Evolutionary conservation across 1,140 invertebrate species (phyloP).

Genomic region (Oedothorax gibbosus): DNA sequence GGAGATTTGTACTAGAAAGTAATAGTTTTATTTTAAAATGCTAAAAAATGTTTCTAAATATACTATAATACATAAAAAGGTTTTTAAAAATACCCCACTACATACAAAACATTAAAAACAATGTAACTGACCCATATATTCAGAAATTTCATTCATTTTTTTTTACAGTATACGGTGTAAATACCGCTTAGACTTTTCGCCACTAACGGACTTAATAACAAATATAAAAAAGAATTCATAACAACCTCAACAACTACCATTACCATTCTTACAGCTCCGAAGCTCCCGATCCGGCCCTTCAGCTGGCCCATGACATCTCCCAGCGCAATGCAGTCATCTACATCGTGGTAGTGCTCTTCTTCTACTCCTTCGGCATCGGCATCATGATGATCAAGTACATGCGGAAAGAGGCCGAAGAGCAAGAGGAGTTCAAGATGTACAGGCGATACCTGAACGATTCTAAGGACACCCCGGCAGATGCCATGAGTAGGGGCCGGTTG

Average conservation of each 20-base stretch:
- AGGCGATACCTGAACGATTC: constrained; percentile 63
- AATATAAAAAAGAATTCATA: too few relatives aligned
- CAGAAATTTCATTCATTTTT: too few relatives aligned
- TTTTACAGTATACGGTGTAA: too few relatives aligned
- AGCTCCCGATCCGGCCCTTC: constrained; percentile 1
- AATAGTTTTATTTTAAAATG: too few relatives aligned
- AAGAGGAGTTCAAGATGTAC: constrained; percentile 64
- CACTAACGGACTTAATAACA: too few relatives aligned
- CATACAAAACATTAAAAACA: too few relatives aligned
- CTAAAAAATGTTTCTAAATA: too few relatives aligned
- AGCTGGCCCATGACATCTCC: constrained; percentile 34
- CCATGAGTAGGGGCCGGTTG: constrained; percentile 62
- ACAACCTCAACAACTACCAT: neutral
- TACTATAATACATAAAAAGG: too few relatives aligned
- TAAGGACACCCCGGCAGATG: constrained; percentile 36
- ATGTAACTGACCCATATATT: too few relatives aligned
- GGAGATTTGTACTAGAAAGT: too few relatives aligned
- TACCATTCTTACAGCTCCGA: constrained; percentile 9
- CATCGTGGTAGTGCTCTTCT: constrained; percentile 65
- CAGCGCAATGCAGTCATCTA: constrained; percentile 65
- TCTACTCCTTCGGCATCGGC: constrained; percentile 66
- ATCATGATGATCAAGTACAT: constrained; percentile 66
- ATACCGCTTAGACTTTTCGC: too few relatives aligned
- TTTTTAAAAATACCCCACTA: too few relatives aligned
- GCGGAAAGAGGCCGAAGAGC: constrained; percentile 64